Evolutionary conservation across 2,113 vertebrate species (phyloP).

Genomic region (Hirundichthys speculiger): DNA sequence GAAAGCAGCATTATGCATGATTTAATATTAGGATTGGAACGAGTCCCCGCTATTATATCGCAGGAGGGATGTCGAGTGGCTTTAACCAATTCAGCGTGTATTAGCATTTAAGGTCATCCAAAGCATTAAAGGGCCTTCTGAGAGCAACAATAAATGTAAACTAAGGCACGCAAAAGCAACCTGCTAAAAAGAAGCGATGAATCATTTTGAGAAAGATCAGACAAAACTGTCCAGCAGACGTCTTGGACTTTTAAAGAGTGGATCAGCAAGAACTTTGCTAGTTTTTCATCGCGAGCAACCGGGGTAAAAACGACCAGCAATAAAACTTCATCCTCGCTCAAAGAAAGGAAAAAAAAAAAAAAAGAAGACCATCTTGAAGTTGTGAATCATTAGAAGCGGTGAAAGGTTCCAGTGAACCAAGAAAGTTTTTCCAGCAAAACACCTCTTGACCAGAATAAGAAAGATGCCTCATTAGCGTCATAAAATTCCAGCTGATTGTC

Average conservation of each 20-base stretch:
- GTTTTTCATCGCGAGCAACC: conserved; percentile 10
- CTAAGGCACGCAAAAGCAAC: not conserved
- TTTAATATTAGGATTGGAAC: conserved; percentile 49
- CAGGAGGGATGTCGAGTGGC: conserved; percentile 40
- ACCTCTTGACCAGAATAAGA: conserved; percentile 17
- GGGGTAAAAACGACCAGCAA: conserved; percentile 9
- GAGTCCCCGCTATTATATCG: conserved; percentile 24
- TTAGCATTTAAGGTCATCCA: conserved; percentile 46
- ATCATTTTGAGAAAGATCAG: not conserved
- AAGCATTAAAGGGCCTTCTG: conserved; percentile 18
- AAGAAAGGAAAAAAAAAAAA: too few relatives aligned
- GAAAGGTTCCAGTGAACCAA: conserved; percentile 34
- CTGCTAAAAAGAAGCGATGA: not conserved
- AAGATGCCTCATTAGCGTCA: conserved; percentile 44
- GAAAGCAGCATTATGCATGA: conserved; percentile 38
- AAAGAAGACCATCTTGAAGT: conserved; percentile 27
- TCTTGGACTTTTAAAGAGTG: not conserved
- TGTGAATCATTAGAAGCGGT: conserved; percentile 26
- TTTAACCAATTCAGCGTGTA: conserved; percentile 16
- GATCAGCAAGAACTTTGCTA: not conserved
- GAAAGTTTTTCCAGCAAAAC: conserved; percentile 32
- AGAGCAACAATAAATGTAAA: conserved; percentile 5
- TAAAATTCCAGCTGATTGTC: conserved; percentile 34
- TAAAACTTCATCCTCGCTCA: conserved; percentile 9
- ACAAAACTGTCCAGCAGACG: conserved; percentile 1